Percentiles rank a stretch among this genome's conserved stretches.
These are phyloP conservation scores for Leptopterna dolabrata DNA, from an alignment of 2,888 invertebrate species.

Conservation along the genomic window DNA sequence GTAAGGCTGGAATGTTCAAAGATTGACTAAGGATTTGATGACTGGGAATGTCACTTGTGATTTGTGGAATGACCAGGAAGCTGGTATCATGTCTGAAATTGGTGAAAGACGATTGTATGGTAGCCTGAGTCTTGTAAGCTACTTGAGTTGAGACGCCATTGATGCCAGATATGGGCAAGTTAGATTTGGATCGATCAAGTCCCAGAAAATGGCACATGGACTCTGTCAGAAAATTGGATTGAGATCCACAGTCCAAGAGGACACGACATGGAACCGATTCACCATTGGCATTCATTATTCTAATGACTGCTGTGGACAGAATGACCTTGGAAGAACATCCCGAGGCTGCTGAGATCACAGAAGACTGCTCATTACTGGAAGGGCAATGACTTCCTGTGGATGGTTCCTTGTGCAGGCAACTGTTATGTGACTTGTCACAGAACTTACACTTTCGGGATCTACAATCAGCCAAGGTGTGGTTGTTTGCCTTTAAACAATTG, in stretches of 20 bases:
- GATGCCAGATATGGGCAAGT: no score
- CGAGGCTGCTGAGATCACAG: background rate
- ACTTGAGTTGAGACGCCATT: no score
- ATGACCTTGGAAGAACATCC: background rate
- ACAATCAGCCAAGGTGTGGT: background rate
- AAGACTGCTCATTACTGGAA: background rate
- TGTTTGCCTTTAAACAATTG: no score
- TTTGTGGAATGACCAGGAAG: no score
- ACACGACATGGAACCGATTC: no score
- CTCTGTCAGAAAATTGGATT: slow-evolving; percentile 28
- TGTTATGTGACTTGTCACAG: background rate
- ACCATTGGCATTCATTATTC: background rate
- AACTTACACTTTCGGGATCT: background rate
- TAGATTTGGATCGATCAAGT: no score
- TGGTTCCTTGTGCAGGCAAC: background rate
- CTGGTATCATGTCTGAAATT: no score
- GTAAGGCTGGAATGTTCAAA: background rate
- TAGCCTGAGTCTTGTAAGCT: background rate
- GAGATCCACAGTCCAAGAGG: slow-evolving; percentile 20
- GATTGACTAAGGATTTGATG: background rate
- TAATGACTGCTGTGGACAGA: background rate
- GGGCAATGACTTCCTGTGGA: no score
- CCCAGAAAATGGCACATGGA: no score
- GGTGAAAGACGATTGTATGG: no score
- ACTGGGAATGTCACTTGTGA: no score